Percentiles rank a stretch among this genome's conserved stretches.
phyloP scores from a whole-genome alignment of 2,797 vertebrate species.

The Onychomys torridus region DNA sequence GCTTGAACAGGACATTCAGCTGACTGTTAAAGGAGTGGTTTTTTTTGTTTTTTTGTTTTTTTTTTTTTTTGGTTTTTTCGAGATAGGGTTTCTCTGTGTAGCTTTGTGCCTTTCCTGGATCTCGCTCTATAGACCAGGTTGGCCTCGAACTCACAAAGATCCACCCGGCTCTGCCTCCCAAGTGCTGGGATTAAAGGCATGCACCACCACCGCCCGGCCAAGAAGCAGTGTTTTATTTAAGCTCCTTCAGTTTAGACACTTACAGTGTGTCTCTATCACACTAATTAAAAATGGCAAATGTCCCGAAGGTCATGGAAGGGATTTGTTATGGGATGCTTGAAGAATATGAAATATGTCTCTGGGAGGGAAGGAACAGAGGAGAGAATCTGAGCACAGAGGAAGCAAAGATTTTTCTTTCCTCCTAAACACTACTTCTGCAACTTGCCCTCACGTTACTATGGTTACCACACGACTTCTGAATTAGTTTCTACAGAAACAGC shows the following conservation, averaged over 20 bases:
- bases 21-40: slow-evolving; percentile 2
- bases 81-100: too few species aligned
- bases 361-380: background rate
- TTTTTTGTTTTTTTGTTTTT: too few species aligned
- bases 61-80: too few species aligned
- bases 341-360: background rate
- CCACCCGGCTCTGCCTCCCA: too few species aligned
- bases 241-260: background rate
- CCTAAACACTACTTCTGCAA: slow-evolving; percentile 39
- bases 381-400: slow-evolving; percentile 2
- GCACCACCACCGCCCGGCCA: too few species aligned
- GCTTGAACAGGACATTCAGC: background rate
- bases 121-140: too few species aligned
- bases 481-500: slow-evolving; percentile 75
- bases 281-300: slow-evolving; percentile 49
- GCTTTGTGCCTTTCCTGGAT: too few species aligned
- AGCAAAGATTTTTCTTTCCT: slow-evolving; percentile 65
- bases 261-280: background rate
- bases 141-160: too few species aligned
- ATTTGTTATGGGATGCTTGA: slow-evolving; percentile 22
- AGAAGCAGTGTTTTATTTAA: slow-evolving; percentile 26
- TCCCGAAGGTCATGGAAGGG: slow-evolving; percentile 25
- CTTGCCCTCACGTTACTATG: slow-evolving; percentile 69
- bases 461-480: slow-evolving; percentile 74
- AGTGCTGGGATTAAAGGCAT: too few species aligned